Conservation (phyloP, 2,888 invertebrate species). For the Heliconius sara region DNA sequence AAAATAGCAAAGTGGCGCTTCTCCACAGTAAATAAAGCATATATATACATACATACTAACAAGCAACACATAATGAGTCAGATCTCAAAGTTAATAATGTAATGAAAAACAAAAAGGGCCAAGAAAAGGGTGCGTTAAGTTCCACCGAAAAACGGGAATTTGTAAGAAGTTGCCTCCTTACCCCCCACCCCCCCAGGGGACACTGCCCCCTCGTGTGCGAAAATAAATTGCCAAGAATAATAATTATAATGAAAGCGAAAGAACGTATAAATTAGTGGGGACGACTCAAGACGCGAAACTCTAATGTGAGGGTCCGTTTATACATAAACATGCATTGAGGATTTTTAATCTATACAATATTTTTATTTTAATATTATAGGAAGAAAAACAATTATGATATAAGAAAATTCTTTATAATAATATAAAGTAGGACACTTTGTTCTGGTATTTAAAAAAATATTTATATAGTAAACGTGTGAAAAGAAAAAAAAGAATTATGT, state of each 20-base stretch:
- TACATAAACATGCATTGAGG: conserved; percentile 20
- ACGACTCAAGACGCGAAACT: conserved; percentile 68
- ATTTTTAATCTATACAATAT: conserved; percentile 2
- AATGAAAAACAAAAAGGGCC: conserved; percentile 85
- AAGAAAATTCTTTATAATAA: no score
- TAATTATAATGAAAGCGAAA: conserved; percentile 85
- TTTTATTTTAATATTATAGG: no score
- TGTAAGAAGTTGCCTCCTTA: conserved; percentile 78
- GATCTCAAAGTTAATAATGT: conserved; percentile 82
- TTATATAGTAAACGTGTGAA: no score
- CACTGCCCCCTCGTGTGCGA: conserved; percentile 82
- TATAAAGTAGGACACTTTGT: no score
- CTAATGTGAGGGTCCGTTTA: conserved; percentile 42
- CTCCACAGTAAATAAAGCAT: conserved; percentile 47
- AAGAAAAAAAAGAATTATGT: no score
- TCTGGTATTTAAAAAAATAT: no score
- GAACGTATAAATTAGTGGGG: conserved; percentile 85
- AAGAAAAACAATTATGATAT: no score
- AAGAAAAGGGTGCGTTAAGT: conserved; percentile 84
- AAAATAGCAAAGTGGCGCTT: background rate
- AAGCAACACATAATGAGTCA: conserved; percentile 74
- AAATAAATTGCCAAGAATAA: conserved; percentile 85
- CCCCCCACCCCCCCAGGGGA: conserved; percentile 53
- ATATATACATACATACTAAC: conserved; percentile 66
- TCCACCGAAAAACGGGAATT: conserved; percentile 84